Evolutionary conservation across 92 coral and sea anemone species (phyloP), one percentile per base, ranked within the genome.

Genomic region (Porites lobata): DNA sequence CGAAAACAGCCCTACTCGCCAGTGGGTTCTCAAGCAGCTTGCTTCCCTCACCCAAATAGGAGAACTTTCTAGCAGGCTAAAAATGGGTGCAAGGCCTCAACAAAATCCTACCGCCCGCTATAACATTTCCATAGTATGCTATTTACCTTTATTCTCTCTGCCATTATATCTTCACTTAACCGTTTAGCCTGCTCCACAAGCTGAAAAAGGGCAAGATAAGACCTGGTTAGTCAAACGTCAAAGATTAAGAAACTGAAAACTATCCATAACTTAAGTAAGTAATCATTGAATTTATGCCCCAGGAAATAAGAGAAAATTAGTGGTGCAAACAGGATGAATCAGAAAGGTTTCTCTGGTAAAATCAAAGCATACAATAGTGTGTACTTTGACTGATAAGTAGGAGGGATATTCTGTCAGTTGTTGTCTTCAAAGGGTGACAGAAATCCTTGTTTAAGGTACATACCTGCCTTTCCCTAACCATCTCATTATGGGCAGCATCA

Each of bases 391-490:
- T 38, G 47, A 38, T 38, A 38, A 38, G 47, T 38, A 38, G 5
- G 47, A 38, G 47, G 47, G 47, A 38, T 38, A 2, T 38, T 38
- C 47, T 38, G 47, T 38, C 47, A 38, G 5, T 38, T 38, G 47
- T 38, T 38, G 47, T 38, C 6, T 38, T 38, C 47, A 38, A 38
- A 56, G 11, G 61, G 61, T 10, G 13, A 56, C 11, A 10, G 15
- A 8, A 14, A 18, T 75, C 12, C 19, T 50, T 17, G 19, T 19
- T 59, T 9, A 70, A 79, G n/a, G n/a, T 38, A 17, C 87, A 62
- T 81, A 97, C 99, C 97, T 95, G 94, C 90, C 99, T 88, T 59
- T 97, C 99, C 67, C 96, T 91, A 75, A 95, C 94, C 95, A 96
- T 87, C 84, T 97, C 99, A 84, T 92, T 91, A 21, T 97, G 99